phyloP scores from a whole-genome alignment of 2,888 invertebrate genomes.

The Rugalucina vietnamica region DNA sequence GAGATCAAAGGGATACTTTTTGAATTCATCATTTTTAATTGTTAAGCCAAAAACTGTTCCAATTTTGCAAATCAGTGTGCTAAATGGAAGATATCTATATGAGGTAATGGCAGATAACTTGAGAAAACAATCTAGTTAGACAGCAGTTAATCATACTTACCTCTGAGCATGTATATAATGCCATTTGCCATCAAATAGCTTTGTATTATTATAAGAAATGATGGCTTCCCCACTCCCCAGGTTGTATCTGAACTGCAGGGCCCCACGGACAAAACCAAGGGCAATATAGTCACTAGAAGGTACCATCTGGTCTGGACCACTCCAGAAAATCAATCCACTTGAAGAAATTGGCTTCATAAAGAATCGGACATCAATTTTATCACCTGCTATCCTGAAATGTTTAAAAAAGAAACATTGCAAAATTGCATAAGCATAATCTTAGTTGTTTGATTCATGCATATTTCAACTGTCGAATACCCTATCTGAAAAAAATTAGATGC shows the following conservation, averaged over 20 bases:
- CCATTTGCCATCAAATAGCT: slow-evolving; percentile 95
- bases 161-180: slow-evolving; percentile 91
- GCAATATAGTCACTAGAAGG: slow-evolving; percentile 90
- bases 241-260: slow-evolving; percentile 91
- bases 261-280: slow-evolving; percentile 92
- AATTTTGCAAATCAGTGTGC: no score
- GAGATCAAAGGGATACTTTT: no score
- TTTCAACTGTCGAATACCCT: no score
- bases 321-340: slow-evolving; percentile 93
- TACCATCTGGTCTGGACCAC: slow-evolving; percentile 88
- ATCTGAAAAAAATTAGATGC: no score
- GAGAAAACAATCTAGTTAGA: no score
- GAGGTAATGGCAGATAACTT: no score
- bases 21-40: no score
- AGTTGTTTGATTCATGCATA: no score
- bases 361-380: slow-evolving; percentile 94
- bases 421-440: no score
- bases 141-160: no score
- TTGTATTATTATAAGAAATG: slow-evolving; percentile 92
- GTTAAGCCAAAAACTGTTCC: no score
- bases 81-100: no score
- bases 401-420: neutral
- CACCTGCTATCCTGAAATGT: slow-evolving; percentile 89
- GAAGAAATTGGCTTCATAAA: slow-evolving; percentile 90
- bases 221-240: slow-evolving; percentile 94